Evolutionary conservation across 2,888 invertebrate genomes (phyloP).

Genomic region (Cosmorhoe ocellata): DNA sequence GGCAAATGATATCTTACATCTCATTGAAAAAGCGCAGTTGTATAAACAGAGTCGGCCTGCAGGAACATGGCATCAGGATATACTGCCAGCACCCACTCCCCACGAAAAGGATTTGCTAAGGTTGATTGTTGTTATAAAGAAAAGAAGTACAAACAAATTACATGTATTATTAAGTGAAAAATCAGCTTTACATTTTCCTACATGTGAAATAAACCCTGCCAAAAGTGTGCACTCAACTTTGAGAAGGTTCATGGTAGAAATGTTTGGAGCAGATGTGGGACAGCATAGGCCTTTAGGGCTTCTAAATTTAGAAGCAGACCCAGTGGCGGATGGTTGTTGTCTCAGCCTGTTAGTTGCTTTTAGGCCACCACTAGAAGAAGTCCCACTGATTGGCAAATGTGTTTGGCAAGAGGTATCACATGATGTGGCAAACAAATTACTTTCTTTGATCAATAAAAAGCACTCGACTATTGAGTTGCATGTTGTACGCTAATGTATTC

Average conservation of each 20-base stretch:
- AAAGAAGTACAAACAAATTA: conserved; percentile 90
- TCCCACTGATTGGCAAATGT: conserved; percentile 93
- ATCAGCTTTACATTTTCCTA: conserved; percentile 91
- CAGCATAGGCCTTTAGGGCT: conserved; percentile 92
- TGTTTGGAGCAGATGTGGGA: conserved; percentile 93
- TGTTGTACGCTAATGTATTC: conserved; percentile 86
- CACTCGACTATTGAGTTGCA: conserved; percentile 91
- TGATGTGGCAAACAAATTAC: conserved; percentile 86
- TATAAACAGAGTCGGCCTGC: conserved; percentile 61
- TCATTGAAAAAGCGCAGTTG: conserved; percentile 89
- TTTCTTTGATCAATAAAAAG: conserved; percentile 86
- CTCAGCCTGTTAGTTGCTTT: conserved; percentile 92
- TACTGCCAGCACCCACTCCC: conserved; percentile 86
- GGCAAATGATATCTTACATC: conserved; percentile 90
- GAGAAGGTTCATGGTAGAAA: conserved; percentile 94
- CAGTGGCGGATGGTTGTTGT: conserved; percentile 88
- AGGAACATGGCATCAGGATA: conserved; percentile 85
- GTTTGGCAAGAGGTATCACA: conserved; percentile 92
- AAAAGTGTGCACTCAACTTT: conserved; percentile 93
- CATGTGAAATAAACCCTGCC: conserved; percentile 93
- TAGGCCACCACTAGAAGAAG: conserved; percentile 92
- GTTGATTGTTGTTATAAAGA: conserved; percentile 90
- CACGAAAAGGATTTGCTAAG: conserved; percentile 89
- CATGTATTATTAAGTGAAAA: conserved; percentile 94
- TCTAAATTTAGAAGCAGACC: conserved; percentile 87